phyloP scores from a whole-genome alignment of 2,888 invertebrate species.

The Carterocephalus palaemon region DNA sequence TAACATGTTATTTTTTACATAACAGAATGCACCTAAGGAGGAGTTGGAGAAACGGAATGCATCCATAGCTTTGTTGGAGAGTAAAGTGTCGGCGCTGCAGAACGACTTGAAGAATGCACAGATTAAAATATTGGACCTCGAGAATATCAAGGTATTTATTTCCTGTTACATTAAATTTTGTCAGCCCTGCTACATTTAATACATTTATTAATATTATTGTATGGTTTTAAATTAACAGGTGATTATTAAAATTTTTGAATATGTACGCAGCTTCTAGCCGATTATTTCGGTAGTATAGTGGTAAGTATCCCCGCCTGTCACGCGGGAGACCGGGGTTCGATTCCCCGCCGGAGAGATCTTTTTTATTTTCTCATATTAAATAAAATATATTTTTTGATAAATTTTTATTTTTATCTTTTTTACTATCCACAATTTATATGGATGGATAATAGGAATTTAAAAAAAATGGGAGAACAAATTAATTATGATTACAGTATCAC shows the following conservation, averaged over 20 bases:
- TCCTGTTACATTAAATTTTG: not conserved
- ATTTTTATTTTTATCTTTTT: no score
- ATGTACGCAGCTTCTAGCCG: no score
- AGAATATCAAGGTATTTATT: slow-evolving; percentile 38
- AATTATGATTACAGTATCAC: no score
- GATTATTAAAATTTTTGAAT: no score
- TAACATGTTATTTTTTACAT: slow-evolving; percentile 17
- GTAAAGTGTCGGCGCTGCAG: slow-evolving; percentile 48
- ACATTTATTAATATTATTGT: no score
- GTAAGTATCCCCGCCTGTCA: slow-evolving; percentile 80
- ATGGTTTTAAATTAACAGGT: no score
- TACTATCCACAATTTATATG: no score
- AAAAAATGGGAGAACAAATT: no score
- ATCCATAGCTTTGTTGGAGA: slow-evolving; percentile 48
- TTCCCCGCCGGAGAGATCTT: slow-evolving; percentile 50
- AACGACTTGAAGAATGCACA: slow-evolving; percentile 66
- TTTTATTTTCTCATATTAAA: not conserved
- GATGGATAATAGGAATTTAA: no score
- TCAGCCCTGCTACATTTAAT: not conserved
- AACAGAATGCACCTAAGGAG: slow-evolving; percentile 44
- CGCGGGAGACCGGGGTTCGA: slow-evolving; percentile 80
- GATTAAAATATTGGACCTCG: slow-evolving; percentile 66
- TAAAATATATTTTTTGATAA: not conserved
- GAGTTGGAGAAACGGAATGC: slow-evolving; percentile 49
- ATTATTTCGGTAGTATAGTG: slow-evolving; percentile 80